A percentile compares a stretch with the other conserved stretches of the same genome.
These are phyloP conservation scores for Mythimna lalbum DNA, from an alignment of 2,888 invertebrate species.

Conservation along the genomic window DNA sequence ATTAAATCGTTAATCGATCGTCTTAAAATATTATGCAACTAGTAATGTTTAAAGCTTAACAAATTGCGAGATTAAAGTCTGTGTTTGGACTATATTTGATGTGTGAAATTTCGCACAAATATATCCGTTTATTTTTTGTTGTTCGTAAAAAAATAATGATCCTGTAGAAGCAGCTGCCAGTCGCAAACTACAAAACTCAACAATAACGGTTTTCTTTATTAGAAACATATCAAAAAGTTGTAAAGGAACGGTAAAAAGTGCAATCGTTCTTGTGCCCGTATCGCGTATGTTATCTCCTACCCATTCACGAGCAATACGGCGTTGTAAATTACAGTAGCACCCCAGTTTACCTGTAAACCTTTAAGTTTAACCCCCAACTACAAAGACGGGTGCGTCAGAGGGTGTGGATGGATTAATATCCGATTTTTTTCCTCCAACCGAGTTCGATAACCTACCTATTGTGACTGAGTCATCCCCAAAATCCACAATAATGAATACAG, in stretches of 20 bases:
- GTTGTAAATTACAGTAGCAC: constrained; percentile 53
- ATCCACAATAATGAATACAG: constrained; percentile 65
- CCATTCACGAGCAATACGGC: constrained; percentile 42
- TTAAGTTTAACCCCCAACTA: constrained; percentile 57
- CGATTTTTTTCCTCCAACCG: constrained; percentile 58
- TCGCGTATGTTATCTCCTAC: constrained; percentile 33
- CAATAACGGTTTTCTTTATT: constrained; percentile 35
- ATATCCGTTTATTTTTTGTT: background rate
- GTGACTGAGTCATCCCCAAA: constrained; percentile 70
- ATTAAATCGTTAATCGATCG: constrained; percentile 31
- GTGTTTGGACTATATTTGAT: constrained; percentile 6
- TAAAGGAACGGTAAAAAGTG: constrained; percentile 39
- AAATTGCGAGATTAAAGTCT: background rate
- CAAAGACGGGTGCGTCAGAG: constrained; percentile 58
- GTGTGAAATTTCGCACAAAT: background rate
- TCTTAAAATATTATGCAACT: constrained; percentile 1
- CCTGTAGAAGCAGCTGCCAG: constrained; percentile 37
- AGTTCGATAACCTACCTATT: constrained; percentile 71
- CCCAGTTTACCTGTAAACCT: constrained; percentile 63
- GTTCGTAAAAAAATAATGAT: constrained; percentile 1
- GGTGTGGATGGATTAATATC: constrained; percentile 62
- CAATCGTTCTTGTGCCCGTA: constrained; percentile 25
- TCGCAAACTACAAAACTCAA: constrained; percentile 14
- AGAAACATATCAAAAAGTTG: constrained; percentile 17
- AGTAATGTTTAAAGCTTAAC: background rate